These are phyloP conservation scores for Oenanthe oenanthe DNA, from an alignment of 2,113 vertebrate species.

Conservation along the genomic window DNA sequence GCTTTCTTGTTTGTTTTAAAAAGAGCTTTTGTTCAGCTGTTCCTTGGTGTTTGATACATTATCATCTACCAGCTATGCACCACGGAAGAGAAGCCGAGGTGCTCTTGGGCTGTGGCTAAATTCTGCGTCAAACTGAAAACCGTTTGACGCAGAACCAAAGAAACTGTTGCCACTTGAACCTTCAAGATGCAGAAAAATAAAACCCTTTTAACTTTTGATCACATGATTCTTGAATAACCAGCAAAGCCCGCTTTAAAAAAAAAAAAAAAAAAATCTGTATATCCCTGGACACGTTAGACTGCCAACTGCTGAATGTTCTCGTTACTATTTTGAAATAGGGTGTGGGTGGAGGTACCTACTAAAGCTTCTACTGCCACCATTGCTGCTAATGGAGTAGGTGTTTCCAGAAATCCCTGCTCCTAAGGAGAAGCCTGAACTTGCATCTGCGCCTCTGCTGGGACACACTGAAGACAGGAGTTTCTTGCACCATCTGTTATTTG, in stretches of 20 bases:
- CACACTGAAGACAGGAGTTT: fast-evolving
- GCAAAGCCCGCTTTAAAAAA: neutral
- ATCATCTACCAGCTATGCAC: neutral
- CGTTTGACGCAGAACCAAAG: neutral
- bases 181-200: neutral
- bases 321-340: neutral
- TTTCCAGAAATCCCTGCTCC: neutral
- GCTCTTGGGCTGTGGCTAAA: neutral
- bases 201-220: neutral
- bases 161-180: neutral
- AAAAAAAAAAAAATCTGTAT: neutral
- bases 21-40: constrained; percentile 7
- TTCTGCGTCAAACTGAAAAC: neutral
- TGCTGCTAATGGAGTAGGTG: neutral
- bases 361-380: neutral
- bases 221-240: neutral
- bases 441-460: neutral
- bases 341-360: neutral
- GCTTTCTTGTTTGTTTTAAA: neutral
- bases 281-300: neutral
- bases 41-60: neutral
- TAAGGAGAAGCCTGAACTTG: neutral
- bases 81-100: fast-evolving
- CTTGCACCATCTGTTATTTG: neutral
- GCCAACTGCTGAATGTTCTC: neutral